phyloP scores from a whole-genome alignment of 2,888 invertebrate genomes.

The Pantelozetes paolii region DNA sequence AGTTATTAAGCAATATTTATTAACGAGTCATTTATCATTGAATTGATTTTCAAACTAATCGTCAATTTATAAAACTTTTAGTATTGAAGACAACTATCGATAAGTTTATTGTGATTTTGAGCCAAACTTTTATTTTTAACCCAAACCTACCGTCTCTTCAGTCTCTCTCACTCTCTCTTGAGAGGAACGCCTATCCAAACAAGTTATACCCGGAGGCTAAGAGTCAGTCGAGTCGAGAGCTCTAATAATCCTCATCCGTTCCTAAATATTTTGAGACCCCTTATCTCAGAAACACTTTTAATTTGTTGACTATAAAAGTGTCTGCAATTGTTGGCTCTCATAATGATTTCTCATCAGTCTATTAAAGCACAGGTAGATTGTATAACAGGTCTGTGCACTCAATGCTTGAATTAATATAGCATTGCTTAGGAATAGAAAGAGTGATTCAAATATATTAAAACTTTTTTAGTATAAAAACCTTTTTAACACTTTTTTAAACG shows the following conservation, averaged over 20 bases:
- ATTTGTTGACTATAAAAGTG: constrained; percentile 16
- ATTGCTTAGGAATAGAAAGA: neutral
- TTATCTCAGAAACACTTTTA: constrained; percentile 14
- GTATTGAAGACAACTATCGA: too few species aligned
- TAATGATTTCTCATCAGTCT: constrained; percentile 1
- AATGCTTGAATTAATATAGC: neutral
- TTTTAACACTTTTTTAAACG: constrained; percentile 8
- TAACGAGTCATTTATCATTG: too few species aligned
- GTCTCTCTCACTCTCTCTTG: too few species aligned
- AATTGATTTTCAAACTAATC: too few species aligned
- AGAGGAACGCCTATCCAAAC: constrained; percentile 16
- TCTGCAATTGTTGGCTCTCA: neutral
- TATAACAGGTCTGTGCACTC: constrained; percentile 8
- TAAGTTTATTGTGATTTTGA: too few species aligned
- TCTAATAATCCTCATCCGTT: constrained; percentile 32
- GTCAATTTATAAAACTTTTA: too few species aligned
- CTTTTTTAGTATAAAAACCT: neutral
- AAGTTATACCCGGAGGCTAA: constrained; percentile 24
- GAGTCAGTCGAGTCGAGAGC: constrained; percentile 28
- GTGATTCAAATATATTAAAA: neutral
- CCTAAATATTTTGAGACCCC: neutral
- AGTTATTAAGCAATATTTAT: too few species aligned
- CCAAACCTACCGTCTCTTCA: too few species aligned
- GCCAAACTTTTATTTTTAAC: too few species aligned
- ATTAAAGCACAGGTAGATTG: neutral